These are phyloP conservation scores for Marasmarcha lunaedactyla DNA, from an alignment of 2,888 invertebrate species.

Conservation along the genomic window DNA sequence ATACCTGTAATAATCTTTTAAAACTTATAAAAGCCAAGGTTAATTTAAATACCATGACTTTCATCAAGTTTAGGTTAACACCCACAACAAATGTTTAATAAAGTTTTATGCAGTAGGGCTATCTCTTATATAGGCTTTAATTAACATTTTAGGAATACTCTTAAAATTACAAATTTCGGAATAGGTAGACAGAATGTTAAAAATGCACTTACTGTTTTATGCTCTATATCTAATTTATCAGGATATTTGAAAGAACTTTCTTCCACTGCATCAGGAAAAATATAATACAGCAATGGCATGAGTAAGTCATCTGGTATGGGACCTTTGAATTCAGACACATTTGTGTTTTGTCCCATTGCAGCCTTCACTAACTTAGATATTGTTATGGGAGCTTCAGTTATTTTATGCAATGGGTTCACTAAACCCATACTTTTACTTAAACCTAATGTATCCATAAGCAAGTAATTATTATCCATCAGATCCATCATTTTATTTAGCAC, in stretches of 20 bases:
- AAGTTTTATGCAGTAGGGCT: too few species aligned
- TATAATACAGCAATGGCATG: conserved; percentile 81
- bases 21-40: too few species aligned
- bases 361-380: conserved; percentile 71
- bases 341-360: conserved; percentile 59
- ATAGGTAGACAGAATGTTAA: too few species aligned
- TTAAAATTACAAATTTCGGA: too few species aligned
- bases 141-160: too few species aligned
- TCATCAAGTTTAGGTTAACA: too few species aligned
- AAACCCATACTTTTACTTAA: conserved; percentile 55
- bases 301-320: conserved; percentile 83
- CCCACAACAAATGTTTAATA: too few species aligned
- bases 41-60: too few species aligned
- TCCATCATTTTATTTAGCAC: conserved; percentile 79
- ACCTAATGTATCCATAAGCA: conserved; percentile 59
- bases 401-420: conserved; percentile 73
- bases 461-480: conserved; percentile 66
- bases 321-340: conserved; percentile 73
- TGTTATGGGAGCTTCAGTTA: conserved; percentile 84
- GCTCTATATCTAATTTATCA: conserved; percentile 53
- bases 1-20: too few species aligned
- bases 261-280: conserved; percentile 90
- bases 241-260: conserved; percentile 68
- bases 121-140: neutral
- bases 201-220: conserved; percentile 43